Base-by-base conservation (phyloP, 2,113 vertebrate species). In the Anguilla rostrata region DNA sequence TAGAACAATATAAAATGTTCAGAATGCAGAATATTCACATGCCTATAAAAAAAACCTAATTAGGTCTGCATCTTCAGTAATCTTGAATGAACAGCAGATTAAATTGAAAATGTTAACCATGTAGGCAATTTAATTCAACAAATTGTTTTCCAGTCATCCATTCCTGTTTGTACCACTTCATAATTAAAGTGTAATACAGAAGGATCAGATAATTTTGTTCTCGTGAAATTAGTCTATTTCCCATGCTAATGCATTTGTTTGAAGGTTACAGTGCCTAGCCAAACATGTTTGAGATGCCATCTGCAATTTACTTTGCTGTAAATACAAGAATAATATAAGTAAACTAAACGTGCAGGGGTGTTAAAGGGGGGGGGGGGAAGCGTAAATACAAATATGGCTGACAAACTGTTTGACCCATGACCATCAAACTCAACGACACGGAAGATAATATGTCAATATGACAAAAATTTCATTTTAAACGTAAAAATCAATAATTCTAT, bases 31-130 rank as follows among this genome's bases (percentile, higher is more conserved):
- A 53, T 71, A 39, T 80, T 5, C 14, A 26, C n/a, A 15, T 11
- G 20, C 49, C 56, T 40, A 60, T 80, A 49, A 11, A 6, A 80
- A 85, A 80, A 53, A 56, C 20, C 84, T 79, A 7, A 7, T 57
- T 56, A 57, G 29, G 78, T 3, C 57, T 83, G 43, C 56, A 66
- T 66, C 20, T 66, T 75, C 12, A 75, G 22, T 34, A 75, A 34
- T 29, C n/a, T 34, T 75, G 71, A 81, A 85, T 39, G 46, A 9
- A 39, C 40, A 15, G 75, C 40, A 56, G 41, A 81, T 81, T 39
- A 80, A 53, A 85, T 81, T 40, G 46, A 40, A 29, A 78, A 85
- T 18, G 34, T 39, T 85, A 81, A 85, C 56, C 53, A 5, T 43
- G 49, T 85, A 79, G 39, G 78, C 56, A 53, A 34, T 85, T 81